Percentiles rank a stretch among this genome's conserved stretches.
Evolutionary conservation across 2,797 vertebrate genomes (phyloP).

Genomic region (Miichthys miiuy): DNA sequence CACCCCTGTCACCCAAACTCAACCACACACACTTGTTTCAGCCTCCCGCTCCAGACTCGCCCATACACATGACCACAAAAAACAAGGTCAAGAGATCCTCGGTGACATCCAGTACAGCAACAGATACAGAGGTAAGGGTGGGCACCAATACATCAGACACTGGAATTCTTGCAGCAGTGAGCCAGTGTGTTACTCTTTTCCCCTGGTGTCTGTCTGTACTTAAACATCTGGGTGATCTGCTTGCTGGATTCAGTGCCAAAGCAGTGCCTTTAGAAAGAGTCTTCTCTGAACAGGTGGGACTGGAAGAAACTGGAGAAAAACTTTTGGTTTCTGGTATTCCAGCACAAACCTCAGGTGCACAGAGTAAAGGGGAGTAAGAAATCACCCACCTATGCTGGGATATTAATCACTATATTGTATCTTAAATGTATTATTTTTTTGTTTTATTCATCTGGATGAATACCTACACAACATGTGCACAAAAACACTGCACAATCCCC

Average conservation of each 20-base stretch:
- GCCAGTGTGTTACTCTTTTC: constrained; percentile 16
- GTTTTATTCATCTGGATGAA: not conserved
- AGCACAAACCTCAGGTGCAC: not conserved
- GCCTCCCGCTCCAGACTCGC: constrained; percentile 30
- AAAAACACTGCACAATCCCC: not conserved
- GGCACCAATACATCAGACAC: not conserved
- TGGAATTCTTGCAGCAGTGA: not conserved
- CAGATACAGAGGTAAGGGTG: constrained; percentile 72
- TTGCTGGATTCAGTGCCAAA: constrained; percentile 19
- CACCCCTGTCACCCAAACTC: constrained; percentile 75
- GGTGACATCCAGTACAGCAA: constrained; percentile 56
- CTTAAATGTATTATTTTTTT: not conserved
- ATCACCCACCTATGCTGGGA: not conserved
- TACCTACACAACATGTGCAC: not conserved
- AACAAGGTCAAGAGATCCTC: constrained; percentile 50
- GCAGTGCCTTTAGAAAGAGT: constrained; percentile 16
- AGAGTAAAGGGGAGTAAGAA: not conserved
- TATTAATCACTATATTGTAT: not conserved
- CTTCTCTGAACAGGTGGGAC: constrained; percentile 16
- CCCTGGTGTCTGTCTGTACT: constrained; percentile 29
- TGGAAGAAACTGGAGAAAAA: not conserved
- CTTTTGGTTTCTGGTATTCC: not conserved
- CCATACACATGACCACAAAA: constrained; percentile 11
- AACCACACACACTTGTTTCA: constrained; percentile 43
- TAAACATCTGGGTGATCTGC: constrained; percentile 17